Base-by-base conservation (phyloP, 2,888 invertebrate species). In the Tricholauxania praeusta region DNA sequence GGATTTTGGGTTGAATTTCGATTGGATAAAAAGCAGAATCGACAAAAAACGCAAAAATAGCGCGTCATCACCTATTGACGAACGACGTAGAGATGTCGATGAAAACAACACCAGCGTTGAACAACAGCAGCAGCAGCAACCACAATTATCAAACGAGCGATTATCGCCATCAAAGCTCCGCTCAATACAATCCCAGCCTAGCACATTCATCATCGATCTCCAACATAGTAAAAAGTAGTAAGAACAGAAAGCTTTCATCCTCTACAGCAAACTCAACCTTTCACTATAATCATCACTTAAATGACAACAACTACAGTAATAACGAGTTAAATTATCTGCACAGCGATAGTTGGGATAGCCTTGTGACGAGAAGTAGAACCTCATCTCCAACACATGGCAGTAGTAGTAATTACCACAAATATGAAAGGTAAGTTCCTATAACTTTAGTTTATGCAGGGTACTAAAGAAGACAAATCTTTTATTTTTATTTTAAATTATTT, bases 291-390 rank as follows among this genome's bases (percentile, higher is more conserved):
- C 74, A 78, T 62, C 65, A 75, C 64, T 66, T 72, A 76, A 78
- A 81, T 73, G 74, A 76, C 75, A 78, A 75, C 72, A 80, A 75
- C 71, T 74, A 74, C 75, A 71, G 62, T 49, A 81, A 76, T 76
- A 77, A 79, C 74, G 81, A 81, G 65, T 75, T 78, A 63, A 80
- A 77, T 72, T 77, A 77, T 75, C 74, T 79, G 69, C 75, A 77
- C 65, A 78, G 82, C 67, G 88, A 88, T 76, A 88, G 86, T 78
- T 87, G 88, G 76, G 88, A 88, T 74, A 88, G 83, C 82, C 75
- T 75, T 75, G 84, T 87, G 72, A 84, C 86, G 76, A 88, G 89
- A 57, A 90, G 89, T 84, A 89, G 90, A 80, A 89, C 89, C 80
- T 88, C 90, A 76, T 89, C 90, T 73, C 90, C 90, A 80, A 88